phyloP scores from a whole-genome alignment of 2,888 invertebrate genomes.

The Trilocha varians region DNA sequence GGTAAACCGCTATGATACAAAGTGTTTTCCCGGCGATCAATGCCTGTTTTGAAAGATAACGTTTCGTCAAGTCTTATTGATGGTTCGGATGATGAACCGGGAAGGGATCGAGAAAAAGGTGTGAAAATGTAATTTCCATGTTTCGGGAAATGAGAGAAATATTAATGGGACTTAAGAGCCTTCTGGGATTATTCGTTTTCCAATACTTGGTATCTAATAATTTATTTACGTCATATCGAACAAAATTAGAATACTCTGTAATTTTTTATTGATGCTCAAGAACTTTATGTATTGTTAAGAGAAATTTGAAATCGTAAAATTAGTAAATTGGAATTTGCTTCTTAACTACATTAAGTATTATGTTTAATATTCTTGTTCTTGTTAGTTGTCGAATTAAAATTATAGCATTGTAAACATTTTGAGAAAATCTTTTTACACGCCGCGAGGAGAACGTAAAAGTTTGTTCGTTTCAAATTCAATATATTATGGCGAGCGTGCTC shows the following conservation, averaged over 20 bases:
- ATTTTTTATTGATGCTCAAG: not conserved
- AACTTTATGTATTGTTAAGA: not conserved
- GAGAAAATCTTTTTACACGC: slow-evolving; percentile 65
- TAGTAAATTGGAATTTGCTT: too few relatives aligned
- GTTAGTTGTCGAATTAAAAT: slow-evolving; percentile 45
- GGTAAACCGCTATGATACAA: slow-evolving; percentile 53
- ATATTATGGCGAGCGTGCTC: slow-evolving; percentile 72
- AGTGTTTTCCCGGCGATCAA: slow-evolving; percentile 46
- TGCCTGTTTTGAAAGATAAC: slow-evolving; percentile 39
- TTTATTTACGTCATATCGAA: not conserved
- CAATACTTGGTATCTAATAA: not conserved
- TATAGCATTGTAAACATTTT: slow-evolving; percentile 65
- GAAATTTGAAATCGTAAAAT: too few relatives aligned
- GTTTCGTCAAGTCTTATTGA: slow-evolving; percentile 33
- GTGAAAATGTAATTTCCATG: slow-evolving; percentile 15
- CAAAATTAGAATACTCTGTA: not conserved
- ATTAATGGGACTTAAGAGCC: not conserved
- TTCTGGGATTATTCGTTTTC: not conserved
- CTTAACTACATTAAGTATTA: not conserved
- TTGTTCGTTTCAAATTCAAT: slow-evolving; percentile 74
- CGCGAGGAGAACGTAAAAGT: slow-evolving; percentile 61
- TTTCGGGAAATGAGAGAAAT: slow-evolving; percentile 23
- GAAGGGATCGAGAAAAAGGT: not conserved
- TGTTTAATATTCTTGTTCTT: slow-evolving; percentile 19
- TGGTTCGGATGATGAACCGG: slow-evolving; percentile 21